phyloP scores from a whole-genome alignment of 2,113 vertebrate species.

The Dipodomys spectabilis region DNA sequence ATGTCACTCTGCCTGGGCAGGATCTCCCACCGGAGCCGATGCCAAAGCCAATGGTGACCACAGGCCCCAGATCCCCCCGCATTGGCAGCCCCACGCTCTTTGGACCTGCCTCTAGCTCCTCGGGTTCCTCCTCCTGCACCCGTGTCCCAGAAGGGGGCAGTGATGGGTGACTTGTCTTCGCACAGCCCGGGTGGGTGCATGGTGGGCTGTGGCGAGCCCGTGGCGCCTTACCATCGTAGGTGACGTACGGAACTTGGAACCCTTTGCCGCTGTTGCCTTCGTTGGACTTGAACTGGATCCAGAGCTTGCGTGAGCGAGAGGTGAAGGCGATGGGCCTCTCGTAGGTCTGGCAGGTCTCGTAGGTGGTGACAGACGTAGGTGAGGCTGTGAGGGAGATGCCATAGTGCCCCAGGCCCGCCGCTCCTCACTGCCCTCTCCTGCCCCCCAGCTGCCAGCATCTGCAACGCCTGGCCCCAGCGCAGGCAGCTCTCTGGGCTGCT shows the following conservation, averaged over 20 bases:
- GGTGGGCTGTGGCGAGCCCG: not conserved
- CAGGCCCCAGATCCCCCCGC: not conserved
- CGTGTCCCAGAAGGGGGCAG: not conserved
- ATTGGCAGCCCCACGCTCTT: rapidly evolving
- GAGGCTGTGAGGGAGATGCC: conserved; percentile 85
- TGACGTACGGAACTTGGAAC: conserved; percentile 96
- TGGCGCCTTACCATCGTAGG: conserved; percentile 91
- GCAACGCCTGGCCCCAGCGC: rapidly evolving
- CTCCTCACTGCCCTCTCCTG: not conserved
- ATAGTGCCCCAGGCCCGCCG: rapidly evolving
- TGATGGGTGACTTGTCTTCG: rapidly evolving
- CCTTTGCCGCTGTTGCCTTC: conserved; percentile 96
- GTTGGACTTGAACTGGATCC: conserved; percentile 97
- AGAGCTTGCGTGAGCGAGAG: conserved; percentile 94
- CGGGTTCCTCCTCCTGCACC: not conserved
- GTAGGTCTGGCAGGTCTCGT: conserved; percentile 96
- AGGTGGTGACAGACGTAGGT: conserved; percentile 95
- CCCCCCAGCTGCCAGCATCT: rapidly evolving
- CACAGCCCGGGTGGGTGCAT: not conserved
- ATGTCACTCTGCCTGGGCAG: not conserved
- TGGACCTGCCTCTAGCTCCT: rapidly evolving
- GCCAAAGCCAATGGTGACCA: rapidly evolving
- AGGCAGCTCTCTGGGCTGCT: rapidly evolving
- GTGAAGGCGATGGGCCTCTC: conserved; percentile 97
- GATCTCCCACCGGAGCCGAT: not conserved